A percentile compares a stretch with the other conserved stretches of the same genome.
Conservation (phyloP, 2,113 vertebrate species). For the Verasper variegatus region DNA sequence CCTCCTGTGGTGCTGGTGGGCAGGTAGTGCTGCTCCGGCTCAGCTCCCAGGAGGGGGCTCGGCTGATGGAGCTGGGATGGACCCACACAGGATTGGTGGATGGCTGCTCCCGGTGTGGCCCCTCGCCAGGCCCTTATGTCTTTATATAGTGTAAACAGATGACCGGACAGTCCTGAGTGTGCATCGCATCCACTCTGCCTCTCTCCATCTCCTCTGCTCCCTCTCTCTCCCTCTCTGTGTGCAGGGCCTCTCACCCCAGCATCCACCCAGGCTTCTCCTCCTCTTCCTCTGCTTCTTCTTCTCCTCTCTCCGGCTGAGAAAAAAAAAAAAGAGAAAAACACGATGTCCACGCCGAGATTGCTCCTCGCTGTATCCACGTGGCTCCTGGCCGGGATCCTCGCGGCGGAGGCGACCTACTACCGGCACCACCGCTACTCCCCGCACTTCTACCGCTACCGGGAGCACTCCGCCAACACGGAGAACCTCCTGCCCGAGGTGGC, state of each 20-base stretch:
- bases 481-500: conserved; percentile 85
- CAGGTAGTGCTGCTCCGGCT: conserved; percentile 78
- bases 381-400: conserved; percentile 77
- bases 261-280: conserved; percentile 44
- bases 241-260: conserved; percentile 46
- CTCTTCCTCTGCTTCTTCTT: neutral
- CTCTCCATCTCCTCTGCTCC: conserved; percentile 51
- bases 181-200: conserved; percentile 74
- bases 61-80: conserved; percentile 79
- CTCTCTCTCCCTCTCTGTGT: conserved; percentile 24
- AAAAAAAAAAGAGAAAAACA: conserved; percentile 29
- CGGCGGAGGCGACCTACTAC: conserved; percentile 83
- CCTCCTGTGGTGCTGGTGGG: conserved; percentile 54
- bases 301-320: conserved; percentile 28
- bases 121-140: conserved; percentile 83
- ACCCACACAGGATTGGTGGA: conserved; percentile 85
- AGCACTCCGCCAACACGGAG: conserved; percentile 86
- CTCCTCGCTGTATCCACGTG: conserved; percentile 78
- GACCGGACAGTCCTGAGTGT: conserved; percentile 81
- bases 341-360: conserved; percentile 81
- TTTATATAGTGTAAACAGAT: conserved; percentile 87
- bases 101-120: conserved; percentile 77
- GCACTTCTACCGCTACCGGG: conserved; percentile 78
- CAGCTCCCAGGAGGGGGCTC: conserved; percentile 66
- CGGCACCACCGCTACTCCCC: conserved; percentile 81